These are phyloP conservation scores for Torymus aiolomorphi DNA, from an alignment of 2,888 invertebrate genomes.

Conservation along the genomic window DNA sequence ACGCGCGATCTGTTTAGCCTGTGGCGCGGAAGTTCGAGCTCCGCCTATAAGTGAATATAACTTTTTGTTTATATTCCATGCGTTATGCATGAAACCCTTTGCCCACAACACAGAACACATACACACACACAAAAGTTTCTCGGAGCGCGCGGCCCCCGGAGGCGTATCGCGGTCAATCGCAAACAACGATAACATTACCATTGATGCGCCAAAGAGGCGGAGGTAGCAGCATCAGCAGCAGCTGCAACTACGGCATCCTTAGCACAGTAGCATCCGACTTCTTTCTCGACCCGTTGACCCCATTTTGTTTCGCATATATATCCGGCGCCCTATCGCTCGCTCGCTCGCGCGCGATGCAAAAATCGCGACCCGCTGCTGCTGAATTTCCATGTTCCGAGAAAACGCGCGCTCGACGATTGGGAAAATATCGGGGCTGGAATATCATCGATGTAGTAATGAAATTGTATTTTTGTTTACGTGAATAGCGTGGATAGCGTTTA, in stretches of 20 bases:
- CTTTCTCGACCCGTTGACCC: background rate
- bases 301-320: background rate
- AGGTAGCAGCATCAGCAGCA: background rate
- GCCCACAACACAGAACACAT: background rate
- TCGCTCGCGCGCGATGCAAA: no score
- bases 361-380: no score
- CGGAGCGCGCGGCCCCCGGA: background rate
- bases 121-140: background rate
- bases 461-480: no score
- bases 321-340: no score
- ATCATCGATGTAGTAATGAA: no score
- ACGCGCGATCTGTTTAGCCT: no score
- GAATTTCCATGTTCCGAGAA: no score
- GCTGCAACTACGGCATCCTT: background rate
- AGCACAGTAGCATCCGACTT: background rate
- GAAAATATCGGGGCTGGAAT: no score
- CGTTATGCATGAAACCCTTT: constrained; percentile 24
- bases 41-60: constrained; percentile 10
- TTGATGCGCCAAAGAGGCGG: background rate
- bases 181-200: constrained; percentile 11
- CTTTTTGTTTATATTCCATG: constrained; percentile 28
- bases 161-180: constrained; percentile 22
- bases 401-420: no score
- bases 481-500: no score
- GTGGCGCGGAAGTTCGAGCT: background rate